Conservation (phyloP, 2,797 vertebrate species). For the Oreonectes daqikongensis region DNA sequence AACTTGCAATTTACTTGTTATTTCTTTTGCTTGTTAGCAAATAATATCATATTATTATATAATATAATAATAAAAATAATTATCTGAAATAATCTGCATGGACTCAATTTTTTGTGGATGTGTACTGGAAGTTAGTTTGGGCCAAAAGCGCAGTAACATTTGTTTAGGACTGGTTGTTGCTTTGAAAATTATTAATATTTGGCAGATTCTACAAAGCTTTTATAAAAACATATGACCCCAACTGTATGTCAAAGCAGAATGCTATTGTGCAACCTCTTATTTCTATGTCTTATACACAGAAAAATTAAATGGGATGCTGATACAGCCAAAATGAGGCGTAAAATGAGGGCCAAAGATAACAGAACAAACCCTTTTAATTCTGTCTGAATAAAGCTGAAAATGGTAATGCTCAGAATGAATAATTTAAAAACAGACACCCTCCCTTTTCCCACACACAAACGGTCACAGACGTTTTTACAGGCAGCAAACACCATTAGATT, state of each 20-base stretch:
- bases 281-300: background rate
- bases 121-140: no score
- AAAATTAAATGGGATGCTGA: slow-evolving; percentile 20
- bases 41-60: no score
- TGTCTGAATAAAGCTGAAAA: background rate
- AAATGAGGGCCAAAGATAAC: background rate
- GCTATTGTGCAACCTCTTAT: background rate
- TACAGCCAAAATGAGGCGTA: slow-evolving; percentile 1
- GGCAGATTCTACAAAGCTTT: no score
- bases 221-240: background rate
- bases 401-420: slow-evolving; percentile 8
- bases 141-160: no score
- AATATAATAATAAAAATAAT: no score
- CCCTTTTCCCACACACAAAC: background rate
- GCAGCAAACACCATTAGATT: slow-evolving; percentile 38
- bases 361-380: background rate
- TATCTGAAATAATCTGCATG: no score
- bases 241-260: background rate
- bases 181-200: no score
- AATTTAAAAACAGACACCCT: slow-evolving; percentile 5
- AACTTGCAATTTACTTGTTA: no score
- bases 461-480: slow-evolving; percentile 11
- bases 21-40: no score
- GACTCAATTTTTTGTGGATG: no score
- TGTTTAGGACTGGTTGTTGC: no score